Conservation (phyloP, 2,888 invertebrate species). For the Aromia moschata region DNA sequence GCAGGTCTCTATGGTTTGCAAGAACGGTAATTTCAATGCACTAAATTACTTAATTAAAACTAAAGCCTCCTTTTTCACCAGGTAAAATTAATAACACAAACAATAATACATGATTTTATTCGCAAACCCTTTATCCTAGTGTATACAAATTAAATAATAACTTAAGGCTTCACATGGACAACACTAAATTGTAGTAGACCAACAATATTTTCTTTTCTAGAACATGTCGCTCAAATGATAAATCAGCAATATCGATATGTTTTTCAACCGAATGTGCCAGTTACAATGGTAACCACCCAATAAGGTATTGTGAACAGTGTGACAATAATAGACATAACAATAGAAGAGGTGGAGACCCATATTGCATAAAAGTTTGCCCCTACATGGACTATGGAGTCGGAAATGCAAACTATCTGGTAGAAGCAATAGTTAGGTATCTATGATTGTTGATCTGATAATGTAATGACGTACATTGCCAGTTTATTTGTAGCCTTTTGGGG, state of each 20-base stretch:
- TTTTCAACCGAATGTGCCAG: constrained; percentile 97
- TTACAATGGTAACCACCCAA: constrained; percentile 95
- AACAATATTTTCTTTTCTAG: constrained; percentile 65
- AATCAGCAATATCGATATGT: constrained; percentile 93
- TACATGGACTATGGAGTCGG: constrained; percentile 89
- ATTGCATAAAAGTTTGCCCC: constrained; percentile 87
- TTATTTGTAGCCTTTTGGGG: constrained; percentile 78
- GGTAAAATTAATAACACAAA: too few species aligned
- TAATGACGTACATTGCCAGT: not conserved
- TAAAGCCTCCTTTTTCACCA: too few species aligned
- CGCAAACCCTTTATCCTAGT: too few species aligned
- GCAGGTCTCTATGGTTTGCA: constrained; percentile 93
- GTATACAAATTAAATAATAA: too few species aligned
- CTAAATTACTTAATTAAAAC: too few species aligned
- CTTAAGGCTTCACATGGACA: not conserved
- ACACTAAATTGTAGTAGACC: too few species aligned
- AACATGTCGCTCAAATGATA: constrained; percentile 92
- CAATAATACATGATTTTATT: too few species aligned
- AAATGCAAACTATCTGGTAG: constrained; percentile 93
- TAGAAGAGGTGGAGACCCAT: constrained; percentile 87
- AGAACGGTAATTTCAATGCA: constrained; percentile 70
- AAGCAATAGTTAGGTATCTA: constrained; percentile 86
- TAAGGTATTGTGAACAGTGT: constrained; percentile 90
- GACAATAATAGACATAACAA: constrained; percentile 90
- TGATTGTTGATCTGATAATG: constrained; percentile 1